Evolutionary conservation across 1,140 invertebrate genomes (phyloP).

Genomic region (Halesus radiatus): DNA sequence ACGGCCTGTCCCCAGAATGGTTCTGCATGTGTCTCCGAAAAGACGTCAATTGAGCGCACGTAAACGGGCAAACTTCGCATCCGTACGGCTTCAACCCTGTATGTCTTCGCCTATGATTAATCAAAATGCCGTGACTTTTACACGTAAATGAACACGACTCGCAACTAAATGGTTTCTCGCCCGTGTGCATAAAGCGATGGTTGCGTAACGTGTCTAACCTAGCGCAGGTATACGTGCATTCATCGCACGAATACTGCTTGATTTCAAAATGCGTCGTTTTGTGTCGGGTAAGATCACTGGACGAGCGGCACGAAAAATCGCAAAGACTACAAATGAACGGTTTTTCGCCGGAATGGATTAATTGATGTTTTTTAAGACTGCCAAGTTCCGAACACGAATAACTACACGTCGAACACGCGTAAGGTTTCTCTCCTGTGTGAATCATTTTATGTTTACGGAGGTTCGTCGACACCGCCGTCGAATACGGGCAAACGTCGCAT

Average conservation of each 20-base stretch:
- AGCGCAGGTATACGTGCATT: conserved; percentile 14
- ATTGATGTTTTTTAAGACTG: conserved; percentile 20
- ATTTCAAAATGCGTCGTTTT: conserved; percentile 33
- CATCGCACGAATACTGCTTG: conserved; percentile 31
- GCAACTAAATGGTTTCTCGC: conserved; percentile 29
- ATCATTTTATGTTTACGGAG: conserved; percentile 19
- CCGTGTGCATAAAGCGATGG: conserved; percentile 28
- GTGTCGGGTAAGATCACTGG: conserved; percentile 28
- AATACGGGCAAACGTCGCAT: conserved; percentile 4
- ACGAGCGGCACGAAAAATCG: conserved; percentile 18
- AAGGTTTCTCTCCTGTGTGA: conserved; percentile 14
- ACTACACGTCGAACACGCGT: not conserved
- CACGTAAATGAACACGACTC: conserved; percentile 25
- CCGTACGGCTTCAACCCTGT: conserved; percentile 62
- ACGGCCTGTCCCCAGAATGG: not conserved
- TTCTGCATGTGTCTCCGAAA: conserved; percentile 18
- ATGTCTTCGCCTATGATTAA: conserved; percentile 26
- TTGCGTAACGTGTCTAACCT: conserved; percentile 16
- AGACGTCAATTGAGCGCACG: conserved; percentile 24
- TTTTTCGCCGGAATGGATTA: conserved; percentile 17
- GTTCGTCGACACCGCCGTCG: not conserved
- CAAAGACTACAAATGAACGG: conserved; percentile 27
- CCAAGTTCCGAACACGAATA: conserved; percentile 1
- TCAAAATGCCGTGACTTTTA: conserved; percentile 23
- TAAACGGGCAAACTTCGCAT: conserved; percentile 60